Base-by-base conservation (phyloP, 2,113 vertebrate species). In the Aptenodytes patagonicus region DNA sequence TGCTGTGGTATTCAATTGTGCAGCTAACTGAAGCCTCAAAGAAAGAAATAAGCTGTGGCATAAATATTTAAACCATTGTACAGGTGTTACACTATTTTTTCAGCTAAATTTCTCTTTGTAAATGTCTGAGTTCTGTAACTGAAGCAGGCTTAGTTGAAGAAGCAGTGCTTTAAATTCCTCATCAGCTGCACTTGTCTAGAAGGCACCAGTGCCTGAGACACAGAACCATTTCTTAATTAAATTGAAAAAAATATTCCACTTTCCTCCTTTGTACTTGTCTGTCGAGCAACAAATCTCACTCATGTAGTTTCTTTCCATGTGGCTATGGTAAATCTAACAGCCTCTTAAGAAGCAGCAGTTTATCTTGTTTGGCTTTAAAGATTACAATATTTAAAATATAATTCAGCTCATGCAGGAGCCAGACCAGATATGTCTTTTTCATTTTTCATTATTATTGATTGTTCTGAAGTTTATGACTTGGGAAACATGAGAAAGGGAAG, bases 221-320 rank as follows among this genome's bases (percentile, higher is more conserved):
- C 52, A 75, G 61, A 95, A 29, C 69, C 4, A 22, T 77, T 87
- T 96, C 91, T 87, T 96, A 93, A 92, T 78, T 80, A 83, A 92
- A 71, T 54, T 83, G 40, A 55, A 83, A 93, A 90, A 92, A 54
- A 7, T 14, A 21, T 57, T 89, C 34, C 38, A 15, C 34, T 82
- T 77, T 44, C 28, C 19, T 86, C 19, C 75, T 84, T 69, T 94
- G 44, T 90, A 19, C 72, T 89, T 91, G 57, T 93, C 90, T 91
- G 54, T 42, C 64, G 46, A 93, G 78, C 75, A 89, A 44, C 85
- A 83, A 78, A 72, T 92, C 85, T 97, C 51, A 31, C 32, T 89
- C 77, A 64, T 75, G 65, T 47, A 54, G 42, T 79, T 97, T 95
- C 44, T 88, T 91, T 71, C 69, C 38, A 47, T 4, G 3, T 70